A percentile compares a stretch with the other conserved stretches of the same genome.
Conservation (phyloP, 92 coral and sea anemone species). For the Porites cylindrica region DNA sequence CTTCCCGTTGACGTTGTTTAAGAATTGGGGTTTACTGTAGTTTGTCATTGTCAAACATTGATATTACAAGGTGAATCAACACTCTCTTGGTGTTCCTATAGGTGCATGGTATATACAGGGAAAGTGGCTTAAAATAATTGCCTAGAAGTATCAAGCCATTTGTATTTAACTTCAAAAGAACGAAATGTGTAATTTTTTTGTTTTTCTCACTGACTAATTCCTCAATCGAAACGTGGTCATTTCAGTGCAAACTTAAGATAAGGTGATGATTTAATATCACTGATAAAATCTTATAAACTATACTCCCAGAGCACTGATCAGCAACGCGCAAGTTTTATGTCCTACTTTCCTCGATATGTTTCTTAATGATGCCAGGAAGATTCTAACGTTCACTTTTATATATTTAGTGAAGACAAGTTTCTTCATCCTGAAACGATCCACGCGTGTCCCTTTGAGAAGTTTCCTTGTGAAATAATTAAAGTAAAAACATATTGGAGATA, state of each 20-base stretch:
- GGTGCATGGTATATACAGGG: too few relatives aligned
- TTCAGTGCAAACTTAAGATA: constrained; percentile 8
- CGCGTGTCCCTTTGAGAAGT: not conserved
- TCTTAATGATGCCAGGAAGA: not conserved
- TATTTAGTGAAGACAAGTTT: not conserved
- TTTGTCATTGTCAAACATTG: constrained; percentile 9
- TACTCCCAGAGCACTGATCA: constrained; percentile 1
- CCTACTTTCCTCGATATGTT: not conserved
- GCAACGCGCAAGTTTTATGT: not conserved
- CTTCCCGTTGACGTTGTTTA: not conserved
- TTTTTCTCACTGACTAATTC: not conserved
- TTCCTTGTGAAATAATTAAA: not conserved
- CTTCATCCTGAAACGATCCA: too few relatives aligned
- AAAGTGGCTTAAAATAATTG: not conserved
- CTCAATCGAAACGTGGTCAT: not conserved
- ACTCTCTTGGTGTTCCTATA: not conserved
- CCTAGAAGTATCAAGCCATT: not conserved
- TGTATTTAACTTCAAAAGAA: not conserved
- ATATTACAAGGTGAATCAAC: not conserved
- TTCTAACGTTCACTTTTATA: not conserved
- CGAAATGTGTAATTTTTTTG: not conserved
- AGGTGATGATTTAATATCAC: not conserved
- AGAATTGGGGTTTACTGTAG: not conserved
- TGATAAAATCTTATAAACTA: constrained; percentile 29
- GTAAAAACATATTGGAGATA: constrained; percentile 26